Base-by-base conservation (phyloP, 2,797 vertebrate genomes). In the Malurus splendens region DNA sequence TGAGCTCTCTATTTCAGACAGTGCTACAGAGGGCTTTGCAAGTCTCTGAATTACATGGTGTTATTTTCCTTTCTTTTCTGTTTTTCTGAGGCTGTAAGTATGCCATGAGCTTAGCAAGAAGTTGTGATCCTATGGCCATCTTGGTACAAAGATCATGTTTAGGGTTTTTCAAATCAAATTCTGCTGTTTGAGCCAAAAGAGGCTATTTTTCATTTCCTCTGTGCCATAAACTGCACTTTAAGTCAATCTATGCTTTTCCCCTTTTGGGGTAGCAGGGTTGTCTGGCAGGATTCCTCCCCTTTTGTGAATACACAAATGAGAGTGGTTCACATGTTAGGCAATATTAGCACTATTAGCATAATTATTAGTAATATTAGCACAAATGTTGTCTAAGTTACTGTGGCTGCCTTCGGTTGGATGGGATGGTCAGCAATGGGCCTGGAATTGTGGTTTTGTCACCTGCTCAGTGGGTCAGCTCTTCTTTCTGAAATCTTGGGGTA, bases 241-340 rank as follows among this genome's bases (percentile, higher is more conserved):
- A 33, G 59, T 39, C 45, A 28, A 19, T 42, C 19, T 2, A 2
- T 1, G 0, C 16, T 51, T 23, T 18, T 74, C 5, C 17, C 14
- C 2, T 8, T 52, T 59, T 36, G 24, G 59, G 27, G 47, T 48
- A 55, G 39, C 39, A 56, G 30, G 6, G 8, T 10, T 47, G 3
- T 33, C 11, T 18, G 44, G 42, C 36, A 39, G 33, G 18, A 6
- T 1, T 20, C 28, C 12, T 57, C 15, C 8, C 14, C 12, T 32
- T 82, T 54, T 30, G 33, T 56, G 30, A 67, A 7, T 2, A 4
- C 8, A 17, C 5, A 25, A 48, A 33, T 30, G 18, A 47, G 57
- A 54, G 14, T 44, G 42, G 18, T 66, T 84, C n/a, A 12, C 33
- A 22, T 47, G 3, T 3, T 39, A 54, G 76, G 30, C 22, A 27